phyloP scores from a whole-genome alignment of 2,113 vertebrate genomes.

The Siniperca knerii region DNA sequence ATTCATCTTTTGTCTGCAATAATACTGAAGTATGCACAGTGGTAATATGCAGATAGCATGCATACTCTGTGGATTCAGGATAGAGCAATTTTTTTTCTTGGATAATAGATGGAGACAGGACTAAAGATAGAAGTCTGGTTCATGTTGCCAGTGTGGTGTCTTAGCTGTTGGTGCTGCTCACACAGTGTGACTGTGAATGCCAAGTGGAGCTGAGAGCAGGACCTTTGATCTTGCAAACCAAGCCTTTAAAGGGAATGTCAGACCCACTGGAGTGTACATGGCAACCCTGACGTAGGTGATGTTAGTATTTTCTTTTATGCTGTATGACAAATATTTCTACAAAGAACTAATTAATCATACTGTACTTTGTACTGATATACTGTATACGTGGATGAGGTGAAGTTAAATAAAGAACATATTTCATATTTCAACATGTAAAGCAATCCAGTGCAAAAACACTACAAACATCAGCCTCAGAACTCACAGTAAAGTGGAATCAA shows the following conservation, averaged over 20 bases:
- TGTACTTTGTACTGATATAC: neutral
- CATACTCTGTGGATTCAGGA: conserved; percentile 25
- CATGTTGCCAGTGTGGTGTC: conserved; percentile 52
- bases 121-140: conserved; percentile 60
- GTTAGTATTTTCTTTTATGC: conserved; percentile 28
- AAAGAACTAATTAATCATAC: neutral
- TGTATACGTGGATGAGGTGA: neutral
- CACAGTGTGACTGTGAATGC: conserved; percentile 67
- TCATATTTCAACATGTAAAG: neutral
- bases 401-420: neutral
- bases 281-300: conserved; percentile 42
- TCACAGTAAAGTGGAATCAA: neutral
- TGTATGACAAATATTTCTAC: neutral
- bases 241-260: conserved; percentile 65
- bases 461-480: neutral
- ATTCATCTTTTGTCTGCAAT: conserved; percentile 50
- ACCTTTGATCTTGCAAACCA: conserved; percentile 75
- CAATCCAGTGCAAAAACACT: neutral
- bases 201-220: conserved; percentile 61
- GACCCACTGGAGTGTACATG: conserved; percentile 43
- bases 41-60: conserved; percentile 31
- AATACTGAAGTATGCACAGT: conserved; percentile 29
- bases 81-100: conserved; percentile 34
- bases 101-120: conserved; percentile 59
- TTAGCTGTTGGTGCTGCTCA: conserved; percentile 56